phyloP scores from a whole-genome alignment of 2,888 invertebrate species.

The Mythimna vitellina region DNA sequence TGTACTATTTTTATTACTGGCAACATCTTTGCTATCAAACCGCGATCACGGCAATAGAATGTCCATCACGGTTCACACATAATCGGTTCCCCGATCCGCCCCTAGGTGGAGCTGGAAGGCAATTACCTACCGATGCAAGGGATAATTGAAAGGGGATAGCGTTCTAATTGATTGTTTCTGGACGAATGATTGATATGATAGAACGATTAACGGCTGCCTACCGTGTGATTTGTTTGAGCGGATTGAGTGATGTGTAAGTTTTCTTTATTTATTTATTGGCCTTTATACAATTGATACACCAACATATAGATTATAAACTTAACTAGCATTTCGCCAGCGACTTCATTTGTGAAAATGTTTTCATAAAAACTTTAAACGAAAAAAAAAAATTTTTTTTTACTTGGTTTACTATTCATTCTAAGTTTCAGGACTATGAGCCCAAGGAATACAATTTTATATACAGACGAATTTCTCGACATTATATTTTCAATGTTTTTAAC shows the following conservation, averaged over 20 bases:
- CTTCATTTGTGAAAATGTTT: no score
- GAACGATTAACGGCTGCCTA: slow-evolving; percentile 76
- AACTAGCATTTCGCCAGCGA: no score
- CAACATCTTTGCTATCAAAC: slow-evolving; percentile 54
- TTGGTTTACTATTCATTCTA: no score
- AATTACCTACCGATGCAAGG: slow-evolving; percentile 83
- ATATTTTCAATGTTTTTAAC: no score
- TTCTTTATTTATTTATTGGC: no score
- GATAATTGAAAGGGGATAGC: slow-evolving; percentile 88
- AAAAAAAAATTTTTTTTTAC: no score
- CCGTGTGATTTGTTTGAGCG: slow-evolving; percentile 54
- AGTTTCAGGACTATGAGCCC: no score
- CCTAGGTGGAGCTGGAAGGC: slow-evolving; percentile 76
- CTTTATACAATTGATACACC: no score
- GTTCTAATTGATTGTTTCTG: slow-evolving; percentile 89
- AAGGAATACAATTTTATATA: no score
- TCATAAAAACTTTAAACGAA: no score
- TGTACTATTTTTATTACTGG: slow-evolving; percentile 24
- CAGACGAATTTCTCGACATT: no score
- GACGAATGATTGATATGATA: slow-evolving; percentile 85
- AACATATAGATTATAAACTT: no score
- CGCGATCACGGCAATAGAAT: slow-evolving; percentile 61
- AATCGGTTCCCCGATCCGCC: slow-evolving; percentile 66
- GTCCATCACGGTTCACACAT: slow-evolving; percentile 61
- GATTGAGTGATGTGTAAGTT: slow-evolving; percentile 17